phyloP scores from a whole-genome alignment of 2,888 invertebrate species.

The Melitaea athalia region DNA sequence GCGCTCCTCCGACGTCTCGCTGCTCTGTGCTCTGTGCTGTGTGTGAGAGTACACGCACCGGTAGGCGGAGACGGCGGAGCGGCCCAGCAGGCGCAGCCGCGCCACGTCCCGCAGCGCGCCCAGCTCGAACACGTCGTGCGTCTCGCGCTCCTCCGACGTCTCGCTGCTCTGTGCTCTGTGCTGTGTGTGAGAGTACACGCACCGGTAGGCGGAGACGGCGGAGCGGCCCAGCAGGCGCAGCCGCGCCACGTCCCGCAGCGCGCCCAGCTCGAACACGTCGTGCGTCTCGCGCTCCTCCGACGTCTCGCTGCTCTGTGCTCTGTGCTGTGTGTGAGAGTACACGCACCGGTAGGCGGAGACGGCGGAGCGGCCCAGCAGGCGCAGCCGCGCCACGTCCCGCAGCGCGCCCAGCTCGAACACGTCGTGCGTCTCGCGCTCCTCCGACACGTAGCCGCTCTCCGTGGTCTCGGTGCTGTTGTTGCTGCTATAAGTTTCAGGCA shows the following conservation, averaged over 20 bases:
- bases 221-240: background rate
- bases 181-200: background rate
- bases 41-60: background rate
- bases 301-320: too few species aligned
- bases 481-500: constrained; percentile 48
- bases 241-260: background rate
- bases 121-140: constrained; percentile 1
- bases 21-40: background rate
- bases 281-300: too few species aligned
- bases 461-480: constrained; percentile 47
- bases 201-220: background rate
- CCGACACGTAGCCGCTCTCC: constrained; percentile 57
- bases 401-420: constrained; percentile 80
- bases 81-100: background rate
- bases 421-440: constrained; percentile 49
- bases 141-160: too few species aligned
- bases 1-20: too few species aligned
- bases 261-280: background rate
- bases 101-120: constrained; percentile 1
- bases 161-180: background rate
- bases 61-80: background rate
- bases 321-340: too few species aligned
- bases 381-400: constrained; percentile 72
- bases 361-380: constrained; percentile 68
- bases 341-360: constrained; percentile 75